Evolutionary conservation across 2,888 invertebrate species (phyloP).

Genomic region (Drosophila quinaria): DNA sequence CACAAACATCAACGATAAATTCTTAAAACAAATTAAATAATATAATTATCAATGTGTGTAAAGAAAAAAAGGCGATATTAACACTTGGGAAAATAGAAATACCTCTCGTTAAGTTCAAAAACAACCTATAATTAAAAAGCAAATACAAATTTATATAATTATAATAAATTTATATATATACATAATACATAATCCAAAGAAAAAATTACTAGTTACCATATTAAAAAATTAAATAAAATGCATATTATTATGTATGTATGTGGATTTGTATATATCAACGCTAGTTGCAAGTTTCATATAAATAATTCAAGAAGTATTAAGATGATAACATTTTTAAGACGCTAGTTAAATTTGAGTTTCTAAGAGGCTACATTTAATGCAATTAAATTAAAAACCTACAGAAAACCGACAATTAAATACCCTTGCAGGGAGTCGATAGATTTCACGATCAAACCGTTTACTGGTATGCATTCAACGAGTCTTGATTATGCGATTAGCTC

Average conservation of each 20-base stretch:
- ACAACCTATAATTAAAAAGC: constrained; percentile 33
- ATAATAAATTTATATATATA: constrained; percentile 57
- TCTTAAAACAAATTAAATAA: constrained; percentile 5
- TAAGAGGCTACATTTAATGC: constrained; percentile 51
- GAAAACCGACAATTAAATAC: neutral
- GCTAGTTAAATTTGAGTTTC: constrained; percentile 43
- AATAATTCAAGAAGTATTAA: constrained; percentile 24
- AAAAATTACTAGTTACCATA: constrained; percentile 16
- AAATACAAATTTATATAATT: constrained; percentile 61
- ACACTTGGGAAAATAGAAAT: constrained; percentile 86
- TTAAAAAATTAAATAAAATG: constrained; percentile 33
- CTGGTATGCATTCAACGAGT: no score
- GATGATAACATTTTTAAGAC: constrained; percentile 21
- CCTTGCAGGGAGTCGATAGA: constrained; percentile 5
- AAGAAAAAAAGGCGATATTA: constrained; percentile 73
- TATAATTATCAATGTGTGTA: constrained; percentile 41
- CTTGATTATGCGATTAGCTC: neutral
- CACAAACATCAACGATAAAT: constrained; percentile 47
- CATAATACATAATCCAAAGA: constrained; percentile 23
- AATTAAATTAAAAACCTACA: constrained; percentile 19
- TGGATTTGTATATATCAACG: constrained; percentile 23
- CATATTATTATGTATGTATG: constrained; percentile 33
- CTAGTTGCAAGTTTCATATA: constrained; percentile 35
- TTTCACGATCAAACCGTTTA: neutral
- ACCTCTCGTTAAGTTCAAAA: constrained; percentile 86